A percentile compares a stretch with the other conserved stretches of the same genome.
Evolutionary conservation across 2,113 vertebrate genomes (phyloP).

Genomic region (Barnardius zonarius): DNA sequence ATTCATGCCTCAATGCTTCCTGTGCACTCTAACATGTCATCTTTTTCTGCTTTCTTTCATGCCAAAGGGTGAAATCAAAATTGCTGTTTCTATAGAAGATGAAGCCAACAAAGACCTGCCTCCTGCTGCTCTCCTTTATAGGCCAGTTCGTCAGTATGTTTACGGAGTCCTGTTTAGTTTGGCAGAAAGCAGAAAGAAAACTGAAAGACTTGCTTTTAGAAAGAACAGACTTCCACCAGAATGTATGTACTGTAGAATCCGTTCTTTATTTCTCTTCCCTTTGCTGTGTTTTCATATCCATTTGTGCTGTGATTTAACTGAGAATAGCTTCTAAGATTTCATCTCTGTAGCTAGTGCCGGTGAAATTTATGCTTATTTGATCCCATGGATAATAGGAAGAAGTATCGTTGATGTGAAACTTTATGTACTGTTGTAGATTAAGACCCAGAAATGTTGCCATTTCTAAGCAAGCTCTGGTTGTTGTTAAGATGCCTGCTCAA

Average conservation of each 20-base stretch:
- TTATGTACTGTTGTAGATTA: not conserved
- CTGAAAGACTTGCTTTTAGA: slow-evolving; percentile 89
- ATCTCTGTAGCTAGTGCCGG: not conserved
- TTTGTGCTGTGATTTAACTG: slow-evolving; percentile 10
- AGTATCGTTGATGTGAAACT: not conserved
- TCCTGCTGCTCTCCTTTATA: slow-evolving; percentile 91
- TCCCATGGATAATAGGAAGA: not conserved
- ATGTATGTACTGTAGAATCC: slow-evolving; percentile 77
- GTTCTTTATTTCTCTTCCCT: slow-evolving; percentile 61
- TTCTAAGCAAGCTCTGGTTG: not conserved
- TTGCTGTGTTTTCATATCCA: slow-evolving; percentile 51
- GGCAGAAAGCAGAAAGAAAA: slow-evolving; percentile 93
- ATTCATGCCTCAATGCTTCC: slow-evolving; percentile 23
- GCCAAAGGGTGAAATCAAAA: slow-evolving; percentile 95
- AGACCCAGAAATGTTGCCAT: not conserved
- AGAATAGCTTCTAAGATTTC: not conserved
- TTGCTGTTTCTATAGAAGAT: slow-evolving; percentile 95
- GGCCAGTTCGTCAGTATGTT: slow-evolving; percentile 93
- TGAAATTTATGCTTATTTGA: not conserved
- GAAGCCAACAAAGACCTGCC: slow-evolving; percentile 97
- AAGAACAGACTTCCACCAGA: slow-evolving; percentile 90
- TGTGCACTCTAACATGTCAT: slow-evolving; percentile 57
- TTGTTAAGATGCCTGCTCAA: not conserved
- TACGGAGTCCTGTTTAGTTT: slow-evolving; percentile 97
- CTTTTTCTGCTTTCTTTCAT: slow-evolving; percentile 75